Conservation (phyloP, 2,888 invertebrate genomes). For the Rhagophthalmus giganteus region DNA sequence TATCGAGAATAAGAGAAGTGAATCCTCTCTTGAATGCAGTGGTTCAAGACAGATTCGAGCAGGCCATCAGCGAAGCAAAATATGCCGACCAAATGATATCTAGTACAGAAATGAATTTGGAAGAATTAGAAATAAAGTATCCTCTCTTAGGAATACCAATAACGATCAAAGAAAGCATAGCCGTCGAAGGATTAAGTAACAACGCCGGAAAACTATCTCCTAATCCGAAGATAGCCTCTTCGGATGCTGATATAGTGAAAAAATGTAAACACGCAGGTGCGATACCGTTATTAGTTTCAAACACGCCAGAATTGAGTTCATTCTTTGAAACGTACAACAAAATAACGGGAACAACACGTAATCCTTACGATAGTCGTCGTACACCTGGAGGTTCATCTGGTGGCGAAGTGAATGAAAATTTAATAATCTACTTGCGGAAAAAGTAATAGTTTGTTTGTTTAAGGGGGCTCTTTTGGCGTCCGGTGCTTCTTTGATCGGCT, state of each 20-base stretch:
- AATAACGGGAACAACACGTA: slow-evolving; percentile 75
- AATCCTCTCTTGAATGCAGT: slow-evolving; percentile 82
- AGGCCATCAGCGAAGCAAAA: slow-evolving; percentile 75
- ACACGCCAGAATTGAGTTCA: slow-evolving; percentile 85
- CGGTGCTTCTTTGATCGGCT: slow-evolving; percentile 78
- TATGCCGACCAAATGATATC: slow-evolving; percentile 65
- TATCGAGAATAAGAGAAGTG: slow-evolving; percentile 76
- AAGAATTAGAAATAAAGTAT: slow-evolving; percentile 47
- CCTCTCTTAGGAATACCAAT: slow-evolving; percentile 84
- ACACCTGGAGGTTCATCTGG: slow-evolving; percentile 89
- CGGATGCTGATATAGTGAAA: slow-evolving; percentile 71
- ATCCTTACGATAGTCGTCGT: slow-evolving; percentile 77
- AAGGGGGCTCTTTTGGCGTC: slow-evolving; percentile 73
- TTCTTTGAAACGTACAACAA: slow-evolving; percentile 85
- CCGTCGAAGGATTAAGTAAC: slow-evolving; percentile 73
- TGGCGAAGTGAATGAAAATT: slow-evolving; percentile 76
- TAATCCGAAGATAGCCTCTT: slow-evolving; percentile 57
- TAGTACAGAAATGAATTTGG: neutral
- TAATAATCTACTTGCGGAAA: no score
- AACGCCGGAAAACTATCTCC: slow-evolving; percentile 67
- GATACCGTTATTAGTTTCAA: slow-evolving; percentile 79
- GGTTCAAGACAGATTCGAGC: slow-evolving; percentile 75
- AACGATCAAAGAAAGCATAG: slow-evolving; percentile 82
- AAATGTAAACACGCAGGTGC: slow-evolving; percentile 71
- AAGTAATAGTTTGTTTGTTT: slow-evolving; percentile 14